Evolutionary conservation across 2,113 vertebrate genomes (phyloP), one percentile per base, ranked within the genome.

Genomic region (Corythaeola cristata): DNA sequence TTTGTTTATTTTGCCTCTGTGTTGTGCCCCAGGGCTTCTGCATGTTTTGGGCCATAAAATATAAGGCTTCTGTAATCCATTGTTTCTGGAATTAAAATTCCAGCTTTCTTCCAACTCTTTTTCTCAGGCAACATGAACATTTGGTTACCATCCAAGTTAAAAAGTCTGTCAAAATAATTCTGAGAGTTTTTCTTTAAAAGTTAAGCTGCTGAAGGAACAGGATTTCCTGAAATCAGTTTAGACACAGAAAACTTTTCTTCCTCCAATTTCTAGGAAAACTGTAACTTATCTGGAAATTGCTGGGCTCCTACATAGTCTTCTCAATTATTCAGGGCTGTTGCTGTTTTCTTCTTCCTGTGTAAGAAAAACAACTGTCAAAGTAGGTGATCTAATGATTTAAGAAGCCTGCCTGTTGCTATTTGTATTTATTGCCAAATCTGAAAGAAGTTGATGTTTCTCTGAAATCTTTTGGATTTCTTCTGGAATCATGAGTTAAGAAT

Each of bases 121-220:
- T 49, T 90, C 32, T 72, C 26, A 32, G 62, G n/a, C 73, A 87
- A 20, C 1, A 0, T 13, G 27, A 81, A 19, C 28, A 5, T 83
- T 79, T 94, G 60, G 24, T 88, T 83, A n/a, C 41, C 21, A 26
- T 69, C 45, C 63, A 60, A 77, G n/a, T 83, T 75, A 50, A 83
- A 95, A 52, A 47, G 63, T 73, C 75, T 74, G 50, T 91, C 63
- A 84, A 58, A 93, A 86, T 69, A 93, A 84, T 93, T 88, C 50
- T 74, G 75, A 75, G 37, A 2, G 60, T 81, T 88, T 33, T 90
- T 63, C 81, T 85, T 88, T 79, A 72, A 68, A 94, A 93, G 82
- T 73, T 74, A 90, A 93, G 82, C 88, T 92, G 39, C 60, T 90
- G 82, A 41, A 74, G 82, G 84, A 86, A 63, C 14, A 3, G 69